Evolutionary conservation across 2,113 vertebrate genomes (phyloP).

Genomic region (Asarcornis scutulata): DNA sequence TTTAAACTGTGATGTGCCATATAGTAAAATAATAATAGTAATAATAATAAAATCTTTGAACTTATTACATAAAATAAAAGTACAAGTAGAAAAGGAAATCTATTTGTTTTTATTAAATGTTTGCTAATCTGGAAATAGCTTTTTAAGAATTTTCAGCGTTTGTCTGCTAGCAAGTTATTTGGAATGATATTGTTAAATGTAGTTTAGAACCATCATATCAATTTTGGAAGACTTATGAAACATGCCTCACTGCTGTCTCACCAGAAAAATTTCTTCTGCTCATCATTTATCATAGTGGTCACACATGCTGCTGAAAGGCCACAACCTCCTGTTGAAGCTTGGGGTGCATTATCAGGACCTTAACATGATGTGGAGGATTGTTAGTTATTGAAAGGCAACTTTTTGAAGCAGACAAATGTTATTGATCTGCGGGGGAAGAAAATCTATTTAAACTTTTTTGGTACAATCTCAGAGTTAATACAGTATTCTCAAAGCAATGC

Average conservation of each 20-base stretch:
- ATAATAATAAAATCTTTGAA: not conserved
- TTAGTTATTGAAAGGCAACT: not conserved
- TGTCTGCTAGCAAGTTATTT: not conserved
- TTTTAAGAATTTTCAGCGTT: not conserved
- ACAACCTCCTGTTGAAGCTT: not conserved
- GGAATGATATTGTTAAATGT: not conserved
- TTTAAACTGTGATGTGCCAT: not conserved
- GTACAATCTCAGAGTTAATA: not conserved
- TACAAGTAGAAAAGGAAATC: not conserved
- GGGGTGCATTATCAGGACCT: not conserved
- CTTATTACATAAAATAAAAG: not conserved
- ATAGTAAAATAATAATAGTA: not conserved
- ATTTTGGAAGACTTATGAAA: not conserved
- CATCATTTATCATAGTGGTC: not conserved
- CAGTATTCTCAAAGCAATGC: not conserved
- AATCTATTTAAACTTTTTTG: not conserved
- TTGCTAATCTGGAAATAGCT: not conserved
- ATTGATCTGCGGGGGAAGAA: not conserved
- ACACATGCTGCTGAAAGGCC: not conserved
- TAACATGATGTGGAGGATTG: not conserved
- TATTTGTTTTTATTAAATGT: not conserved
- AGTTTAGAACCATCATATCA: not conserved
- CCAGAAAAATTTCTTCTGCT: not conserved
- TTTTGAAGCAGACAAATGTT: not conserved
- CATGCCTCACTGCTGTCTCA: not conserved